phyloP scores from a whole-genome alignment of 2,113 vertebrate genomes.

The Zeus faber region DNA sequence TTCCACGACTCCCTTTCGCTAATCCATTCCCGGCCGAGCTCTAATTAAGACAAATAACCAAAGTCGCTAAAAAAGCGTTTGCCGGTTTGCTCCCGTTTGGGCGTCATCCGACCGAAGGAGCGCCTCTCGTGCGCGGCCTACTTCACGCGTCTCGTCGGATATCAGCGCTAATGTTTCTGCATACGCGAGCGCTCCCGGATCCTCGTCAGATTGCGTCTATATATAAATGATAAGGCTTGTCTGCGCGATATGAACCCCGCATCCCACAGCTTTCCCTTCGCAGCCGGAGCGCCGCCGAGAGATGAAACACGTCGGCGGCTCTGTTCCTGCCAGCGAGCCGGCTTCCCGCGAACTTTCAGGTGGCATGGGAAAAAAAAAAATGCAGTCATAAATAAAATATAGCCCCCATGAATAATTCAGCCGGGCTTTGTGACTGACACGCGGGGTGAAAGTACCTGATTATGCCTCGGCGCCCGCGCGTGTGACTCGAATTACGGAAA shows the following conservation, averaged over 20 bases:
- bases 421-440: slow-evolving; percentile 75
- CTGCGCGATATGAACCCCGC: slow-evolving; percentile 65
- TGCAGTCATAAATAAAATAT: slow-evolving; percentile 79
- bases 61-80: slow-evolving; percentile 3
- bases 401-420: slow-evolving; percentile 75
- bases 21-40: no score
- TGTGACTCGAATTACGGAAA: slow-evolving; percentile 69
- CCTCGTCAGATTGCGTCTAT: slow-evolving; percentile 60
- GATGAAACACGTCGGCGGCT: slow-evolving; percentile 70
- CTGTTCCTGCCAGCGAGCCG: slow-evolving; percentile 65
- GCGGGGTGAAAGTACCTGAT: slow-evolving; percentile 67
- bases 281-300: no score
- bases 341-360: slow-evolving; percentile 70
- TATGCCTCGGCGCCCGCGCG: slow-evolving; percentile 59
- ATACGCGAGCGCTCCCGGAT: slow-evolving; percentile 60
- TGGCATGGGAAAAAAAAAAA: slow-evolving; percentile 69
- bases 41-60: no score
- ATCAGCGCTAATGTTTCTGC: slow-evolving; percentile 57
- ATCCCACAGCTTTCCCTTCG: slow-evolving; percentile 61
- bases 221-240: slow-evolving; percentile 73
- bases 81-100: slow-evolving; percentile 22
- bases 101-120: no score
- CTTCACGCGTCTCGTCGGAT: slow-evolving; percentile 46
- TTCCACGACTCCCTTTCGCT: no score
- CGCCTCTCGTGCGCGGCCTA: slow-evolving; percentile 48